Evolutionary conservation across 2,888 invertebrate species (phyloP), one percentile per base, ranked within the genome.

Genomic region (Punctoribates punctum): DNA sequence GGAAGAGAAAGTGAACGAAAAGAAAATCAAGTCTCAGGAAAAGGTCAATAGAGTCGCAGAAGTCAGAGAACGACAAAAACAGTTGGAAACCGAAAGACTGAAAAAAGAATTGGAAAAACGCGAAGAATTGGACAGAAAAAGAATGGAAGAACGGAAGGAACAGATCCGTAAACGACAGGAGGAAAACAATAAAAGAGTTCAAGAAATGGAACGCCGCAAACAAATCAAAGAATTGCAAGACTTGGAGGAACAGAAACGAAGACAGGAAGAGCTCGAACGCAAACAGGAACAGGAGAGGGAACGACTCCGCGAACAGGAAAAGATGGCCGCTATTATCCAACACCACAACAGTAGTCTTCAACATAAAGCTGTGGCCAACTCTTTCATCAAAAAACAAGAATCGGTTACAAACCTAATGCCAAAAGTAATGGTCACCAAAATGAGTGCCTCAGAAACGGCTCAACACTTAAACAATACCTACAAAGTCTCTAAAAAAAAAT

Each of bases 181-280:
- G n/a, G 57, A 46, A 17, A 2, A n/a, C 0, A 20, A 20, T 15
- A 13, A 70, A 54, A 62, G 46, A 15, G 13, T 42, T 25, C n/a
- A 6, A 20, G 62, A 74, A 20, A 54, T 34, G 9, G 75, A 75
- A 2, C 11, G 46, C 11, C 62, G 74, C 20, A 74, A 72, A 72
- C 75, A 75, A 17, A n/a, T 67, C 3, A 17, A 75, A 51, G 75
- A 75, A 34, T 23, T 57, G 38, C 54, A 75, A 34, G 75, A 75
- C 9, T 11, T 23, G 17, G 57, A 54, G 46, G 57, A n/a, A n/a
- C n/a, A 2, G 20, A 34, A n/a, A 11, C 67, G 17, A 11, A 42
- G 25, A 17, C 72, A 57, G 25, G 57, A 57, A 38, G 72, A 72
- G 25, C 25, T 57, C 9, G 15, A 25, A 5, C 25, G 38, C 25